Evolutionary conservation across 2,888 invertebrate species (phyloP).

Genomic region (Drosophila eohydei): DNA sequence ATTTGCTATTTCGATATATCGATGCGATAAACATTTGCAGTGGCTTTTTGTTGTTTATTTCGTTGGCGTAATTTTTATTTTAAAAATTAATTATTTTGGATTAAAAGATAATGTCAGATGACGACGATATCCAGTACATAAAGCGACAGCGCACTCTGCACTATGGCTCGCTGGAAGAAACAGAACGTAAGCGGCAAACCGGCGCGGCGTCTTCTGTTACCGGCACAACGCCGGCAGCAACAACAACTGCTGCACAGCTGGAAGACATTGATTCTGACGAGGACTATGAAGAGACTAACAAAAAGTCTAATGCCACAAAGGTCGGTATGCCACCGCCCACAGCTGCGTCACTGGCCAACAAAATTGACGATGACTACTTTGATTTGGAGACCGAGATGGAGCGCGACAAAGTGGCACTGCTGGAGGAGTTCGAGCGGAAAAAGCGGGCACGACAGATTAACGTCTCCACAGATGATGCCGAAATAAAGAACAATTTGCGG

Average conservation of each 20-base stretch:
- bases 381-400: constrained; percentile 86
- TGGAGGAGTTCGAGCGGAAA: constrained; percentile 98
- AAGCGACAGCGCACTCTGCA: constrained; percentile 92
- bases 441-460: constrained; percentile 97
- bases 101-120: constrained; percentile 90
- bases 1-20: constrained; percentile 30
- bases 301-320: constrained; percentile 85
- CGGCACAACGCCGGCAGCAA: constrained; percentile 51
- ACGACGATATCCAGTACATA: constrained; percentile 89
- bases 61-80: constrained; percentile 76
- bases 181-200: constrained; percentile 89
- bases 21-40: constrained; percentile 69
- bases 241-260: constrained; percentile 52
- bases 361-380: constrained; percentile 85
- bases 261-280: constrained; percentile 88
- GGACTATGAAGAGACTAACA: constrained; percentile 85
- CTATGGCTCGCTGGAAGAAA: constrained; percentile 95
- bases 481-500: constrained; percentile 95
- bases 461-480: constrained; percentile 98
- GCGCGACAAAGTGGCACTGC: constrained; percentile 94
- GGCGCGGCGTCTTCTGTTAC: constrained; percentile 45
- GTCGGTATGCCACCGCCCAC: constrained; percentile 64
- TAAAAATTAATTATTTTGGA: constrained; percentile 71
- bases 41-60: constrained; percentile 74
- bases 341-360: constrained; percentile 74